phyloP scores from a whole-genome alignment of 2,888 invertebrate species.

The Pseudoips prasinana region DNA sequence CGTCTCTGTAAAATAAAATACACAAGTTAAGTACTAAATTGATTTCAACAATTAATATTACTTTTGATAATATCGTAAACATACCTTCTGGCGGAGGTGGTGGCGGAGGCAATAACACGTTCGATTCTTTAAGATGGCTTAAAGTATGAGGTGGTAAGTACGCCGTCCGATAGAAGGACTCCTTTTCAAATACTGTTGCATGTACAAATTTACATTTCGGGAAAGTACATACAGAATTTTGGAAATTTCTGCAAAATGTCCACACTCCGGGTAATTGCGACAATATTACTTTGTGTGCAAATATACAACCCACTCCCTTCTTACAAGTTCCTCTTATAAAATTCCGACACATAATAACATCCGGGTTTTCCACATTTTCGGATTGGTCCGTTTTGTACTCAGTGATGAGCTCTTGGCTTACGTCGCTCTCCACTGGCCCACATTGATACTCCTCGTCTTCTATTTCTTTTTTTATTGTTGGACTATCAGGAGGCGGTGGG shows the following conservation, averaged over 20 bases:
- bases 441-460: conserved; percentile 36
- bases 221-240: conserved; percentile 48
- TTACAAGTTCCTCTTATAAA: conserved; percentile 56
- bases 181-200: conserved; percentile 61
- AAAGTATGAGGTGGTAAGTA: conserved; percentile 49
- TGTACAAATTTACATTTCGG: conserved; percentile 61
- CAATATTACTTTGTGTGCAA: conserved; percentile 49
- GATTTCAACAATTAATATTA: not conserved
- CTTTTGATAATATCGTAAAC: not conserved
- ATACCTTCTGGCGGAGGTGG: conserved; percentile 41
- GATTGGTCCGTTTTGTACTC: conserved; percentile 9
- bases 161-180: conserved; percentile 53
- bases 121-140: conserved; percentile 43
- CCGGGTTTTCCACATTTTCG: conserved; percentile 6
- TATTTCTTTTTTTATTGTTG: conserved; percentile 41
- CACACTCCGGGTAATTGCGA: conserved; percentile 50
- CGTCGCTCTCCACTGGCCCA: conserved; percentile 2
- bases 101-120: conserved; percentile 28
- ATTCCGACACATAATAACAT: conserved; percentile 51
- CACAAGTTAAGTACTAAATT: not conserved
- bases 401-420: not conserved
- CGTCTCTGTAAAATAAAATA: conserved; percentile 14
- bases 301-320: conserved; percentile 49
- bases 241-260: conserved; percentile 61
- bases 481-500: conserved; percentile 46